These are phyloP conservation scores for Zophobas atratus DNA, from an alignment of 1,140 invertebrate species.

Conservation along the genomic window DNA sequence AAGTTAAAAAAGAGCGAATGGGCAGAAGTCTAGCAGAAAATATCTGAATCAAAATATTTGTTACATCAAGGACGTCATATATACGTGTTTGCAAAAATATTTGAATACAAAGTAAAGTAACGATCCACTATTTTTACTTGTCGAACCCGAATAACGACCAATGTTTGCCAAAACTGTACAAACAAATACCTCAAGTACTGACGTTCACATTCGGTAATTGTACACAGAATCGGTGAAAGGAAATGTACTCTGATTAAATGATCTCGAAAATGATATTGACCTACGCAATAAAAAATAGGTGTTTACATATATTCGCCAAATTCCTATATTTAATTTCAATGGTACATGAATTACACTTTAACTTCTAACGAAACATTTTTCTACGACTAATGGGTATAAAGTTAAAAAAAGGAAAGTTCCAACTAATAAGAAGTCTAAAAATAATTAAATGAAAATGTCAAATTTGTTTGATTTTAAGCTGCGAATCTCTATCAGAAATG, in stretches of 20 bases:
- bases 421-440: background rate
- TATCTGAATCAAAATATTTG: constrained; percentile 30
- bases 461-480: background rate
- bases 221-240: background rate
- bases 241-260: constrained; percentile 37
- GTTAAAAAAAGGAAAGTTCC: too few species aligned
- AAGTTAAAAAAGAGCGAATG: constrained; percentile 6
- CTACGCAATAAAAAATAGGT: constrained; percentile 31
- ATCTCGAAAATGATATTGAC: constrained; percentile 23
- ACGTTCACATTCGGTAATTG: too few species aligned
- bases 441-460: constrained; percentile 8
- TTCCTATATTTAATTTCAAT: constrained; percentile 3
- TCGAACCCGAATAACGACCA: background rate
- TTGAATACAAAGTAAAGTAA: background rate
- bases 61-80: background rate
- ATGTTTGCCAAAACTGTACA: constrained; percentile 10
- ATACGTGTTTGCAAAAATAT: constrained; percentile 7
- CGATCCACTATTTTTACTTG: constrained; percentile 3
- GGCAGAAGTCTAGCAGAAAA: background rate
- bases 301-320: constrained; percentile 5
- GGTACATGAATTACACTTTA: background rate
- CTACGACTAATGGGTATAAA: too few species aligned
- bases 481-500: constrained; percentile 1
- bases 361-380: too few species aligned
- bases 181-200: constrained; percentile 5